phyloP scores from a whole-genome alignment of 2,113 vertebrate species.

The Rhabdomys dilectus region DNA sequence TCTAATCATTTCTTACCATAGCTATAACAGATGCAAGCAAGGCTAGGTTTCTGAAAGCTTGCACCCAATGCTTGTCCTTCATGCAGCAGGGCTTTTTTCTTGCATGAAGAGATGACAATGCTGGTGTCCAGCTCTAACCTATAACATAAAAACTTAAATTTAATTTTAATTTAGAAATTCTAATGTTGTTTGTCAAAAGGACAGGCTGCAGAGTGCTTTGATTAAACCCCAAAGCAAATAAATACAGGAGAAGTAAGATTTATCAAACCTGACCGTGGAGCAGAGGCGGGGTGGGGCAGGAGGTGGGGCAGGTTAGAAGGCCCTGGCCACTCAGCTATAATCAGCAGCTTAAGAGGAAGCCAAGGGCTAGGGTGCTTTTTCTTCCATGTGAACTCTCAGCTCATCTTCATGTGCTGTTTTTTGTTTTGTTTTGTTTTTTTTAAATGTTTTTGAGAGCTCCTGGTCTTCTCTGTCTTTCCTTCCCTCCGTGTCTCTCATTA shows the following conservation, averaged over 20 bases:
- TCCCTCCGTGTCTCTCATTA: slow-evolving; percentile 61
- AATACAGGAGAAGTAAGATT: neutral
- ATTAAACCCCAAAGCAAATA: neutral
- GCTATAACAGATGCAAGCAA: neutral
- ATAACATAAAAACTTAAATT: neutral
- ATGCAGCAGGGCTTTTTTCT: neutral
- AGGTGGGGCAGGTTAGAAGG: neutral
- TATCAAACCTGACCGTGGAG: neutral
- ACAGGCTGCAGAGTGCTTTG: neutral
- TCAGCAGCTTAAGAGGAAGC: slow-evolving; percentile 21
- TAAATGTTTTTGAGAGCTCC: slow-evolving; percentile 61
- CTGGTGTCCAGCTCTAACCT: neutral
- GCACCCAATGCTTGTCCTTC: neutral
- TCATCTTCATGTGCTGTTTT: slow-evolving; percentile 63
- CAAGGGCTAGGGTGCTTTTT: slow-evolving; percentile 10
- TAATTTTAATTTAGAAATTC: slow-evolving; percentile 42
- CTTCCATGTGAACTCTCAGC: slow-evolving; percentile 63
- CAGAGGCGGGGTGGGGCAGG: neutral
- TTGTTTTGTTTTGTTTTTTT: neutral
- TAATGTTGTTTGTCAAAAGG: slow-evolving; percentile 18
- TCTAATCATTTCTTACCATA: neutral
- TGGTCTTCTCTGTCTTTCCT: slow-evolving; percentile 26
- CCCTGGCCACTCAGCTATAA: neutral
- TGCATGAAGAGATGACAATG: neutral
- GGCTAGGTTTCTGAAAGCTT: neutral